Conservation (phyloP, 2,113 vertebrate species). For the Platycercus adscitus region DNA sequence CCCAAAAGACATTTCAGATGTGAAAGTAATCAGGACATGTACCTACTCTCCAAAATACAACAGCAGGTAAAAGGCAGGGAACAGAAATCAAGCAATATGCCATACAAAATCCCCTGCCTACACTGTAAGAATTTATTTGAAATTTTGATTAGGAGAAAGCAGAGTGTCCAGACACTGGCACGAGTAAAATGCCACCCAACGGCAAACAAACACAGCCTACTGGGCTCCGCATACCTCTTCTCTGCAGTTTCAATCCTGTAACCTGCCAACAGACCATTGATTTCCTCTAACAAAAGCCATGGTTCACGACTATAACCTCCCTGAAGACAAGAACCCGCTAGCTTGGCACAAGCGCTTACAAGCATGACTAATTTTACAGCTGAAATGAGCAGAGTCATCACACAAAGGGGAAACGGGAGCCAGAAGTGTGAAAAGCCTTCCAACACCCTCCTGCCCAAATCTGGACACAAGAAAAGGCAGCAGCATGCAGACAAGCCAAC, state of each 20-base stretch:
- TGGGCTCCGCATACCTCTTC: background rate
- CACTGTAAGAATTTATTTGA: background rate
- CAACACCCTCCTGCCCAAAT: background rate
- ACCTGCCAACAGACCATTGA: background rate
- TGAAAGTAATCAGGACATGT: background rate
- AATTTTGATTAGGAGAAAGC: background rate
- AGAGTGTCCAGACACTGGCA: background rate
- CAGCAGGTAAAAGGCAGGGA: background rate
- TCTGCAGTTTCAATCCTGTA: background rate
- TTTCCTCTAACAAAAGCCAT: background rate
- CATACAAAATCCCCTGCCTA: background rate
- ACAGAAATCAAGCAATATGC: background rate
- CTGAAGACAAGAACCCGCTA: background rate
- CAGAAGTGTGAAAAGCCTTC: background rate
- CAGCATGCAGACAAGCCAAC: background rate
- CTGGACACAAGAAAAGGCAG: background rate
- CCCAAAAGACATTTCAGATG: background rate
- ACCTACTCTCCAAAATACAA: background rate
- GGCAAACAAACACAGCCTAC: background rate
- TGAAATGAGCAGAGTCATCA: background rate
- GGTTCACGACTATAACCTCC: background rate
- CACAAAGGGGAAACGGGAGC: background rate
- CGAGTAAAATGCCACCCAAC: background rate
- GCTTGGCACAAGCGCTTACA: background rate
- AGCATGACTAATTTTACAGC: conserved; percentile 21